Evolutionary conservation across 2,797 vertebrate genomes (phyloP), one percentile per base, ranked within the genome.

Genomic region (Aplochiton taeniatus): DNA sequence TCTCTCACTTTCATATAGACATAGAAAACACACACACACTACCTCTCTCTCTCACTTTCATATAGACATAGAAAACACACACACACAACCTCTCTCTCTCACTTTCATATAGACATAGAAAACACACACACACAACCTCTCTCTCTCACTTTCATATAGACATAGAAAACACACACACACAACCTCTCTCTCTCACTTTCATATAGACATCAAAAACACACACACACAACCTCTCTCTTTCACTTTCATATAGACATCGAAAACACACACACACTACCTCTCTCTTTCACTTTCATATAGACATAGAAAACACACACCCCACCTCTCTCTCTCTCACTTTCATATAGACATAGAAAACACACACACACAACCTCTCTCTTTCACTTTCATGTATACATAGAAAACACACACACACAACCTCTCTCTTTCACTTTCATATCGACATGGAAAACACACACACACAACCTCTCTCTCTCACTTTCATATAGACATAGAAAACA

Each of bases 371-470:
- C n/a, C n/a, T 10, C 53, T 31, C 19, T n/a, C 11, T 4, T 13
- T n/a, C 49, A 12, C 49, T 5, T 5, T 20, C 7, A 8, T 12
- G 4, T 17, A 55, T 8, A 55, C 31, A n/a, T n/a, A n/a, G n/a
- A n/a, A 45, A 31, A 62, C 47, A 62, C 18, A 9, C 12, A 59
- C 48, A 45, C 46, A 16, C 16, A 18, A 46, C n/a, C n/a, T 10
- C 53, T 31, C 19, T n/a, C 11, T 4, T 13, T n/a, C 49, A 12
- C 49, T 5, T 5, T 20, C 7, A 8, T 12, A 5, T 17, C 19
- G 18, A 55, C 31, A n/a, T n/a, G n/a, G n/a, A n/a, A 45, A 31
- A 62, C 47, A 62, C 18, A 9, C 12, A 59, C 48, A 45, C 46
- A 16, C 16, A 18, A 46, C n/a, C n/a, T 10, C 53, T 31, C 19